A percentile compares a stretch with the other conserved stretches of the same genome.
These are phyloP conservation scores for Pygmarrhopalites habei DNA, from an alignment of 1,140 invertebrate species.

Conservation along the genomic window DNA sequence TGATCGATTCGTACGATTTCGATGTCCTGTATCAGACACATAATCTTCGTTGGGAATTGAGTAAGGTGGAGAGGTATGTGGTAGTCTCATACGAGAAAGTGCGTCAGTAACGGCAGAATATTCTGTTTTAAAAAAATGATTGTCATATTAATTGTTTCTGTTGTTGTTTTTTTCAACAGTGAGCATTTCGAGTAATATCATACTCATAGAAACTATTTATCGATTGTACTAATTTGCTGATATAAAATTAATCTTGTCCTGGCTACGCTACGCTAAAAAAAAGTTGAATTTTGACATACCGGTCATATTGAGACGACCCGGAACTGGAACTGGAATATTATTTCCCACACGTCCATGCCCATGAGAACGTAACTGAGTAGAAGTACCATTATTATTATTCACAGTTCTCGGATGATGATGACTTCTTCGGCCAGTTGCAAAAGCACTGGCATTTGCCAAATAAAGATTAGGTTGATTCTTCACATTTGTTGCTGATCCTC, in stretches of 20 bases:
- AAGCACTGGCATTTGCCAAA: conserved; percentile 23
- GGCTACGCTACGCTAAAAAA: too few species aligned
- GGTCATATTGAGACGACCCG: conserved; percentile 4
- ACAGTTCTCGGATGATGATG: conserved; percentile 31
- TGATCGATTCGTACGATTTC: conserved; percentile 33
- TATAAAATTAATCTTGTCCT: too few species aligned
- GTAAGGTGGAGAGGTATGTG: conserved; percentile 37
- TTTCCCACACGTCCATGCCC: conserved; percentile 13
- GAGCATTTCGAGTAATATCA: too few species aligned
- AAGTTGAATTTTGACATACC: too few species aligned
- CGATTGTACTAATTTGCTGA: too few species aligned
- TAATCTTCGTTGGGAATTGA: conserved; percentile 38
- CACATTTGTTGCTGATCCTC: conserved; percentile 11
- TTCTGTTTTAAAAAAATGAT: too few species aligned
- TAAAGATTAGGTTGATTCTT: conserved; percentile 31
- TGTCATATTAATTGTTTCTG: conserved; percentile 33
- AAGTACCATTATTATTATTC: conserved; percentile 38
- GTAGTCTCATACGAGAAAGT: conserved; percentile 35
- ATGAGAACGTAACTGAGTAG: conserved; percentile 25
- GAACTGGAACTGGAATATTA: conserved; percentile 7
- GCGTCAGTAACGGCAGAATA: conserved; percentile 37
- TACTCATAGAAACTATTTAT: too few species aligned
- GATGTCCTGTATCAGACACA: conserved; percentile 37
- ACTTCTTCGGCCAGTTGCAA: conserved; percentile 35
- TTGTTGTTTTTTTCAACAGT: too few species aligned